Percentiles rank a stretch among this genome's conserved stretches.
Conservation (phyloP, 2,888 invertebrate genomes). For the Cosmorhoe ocellata region DNA sequence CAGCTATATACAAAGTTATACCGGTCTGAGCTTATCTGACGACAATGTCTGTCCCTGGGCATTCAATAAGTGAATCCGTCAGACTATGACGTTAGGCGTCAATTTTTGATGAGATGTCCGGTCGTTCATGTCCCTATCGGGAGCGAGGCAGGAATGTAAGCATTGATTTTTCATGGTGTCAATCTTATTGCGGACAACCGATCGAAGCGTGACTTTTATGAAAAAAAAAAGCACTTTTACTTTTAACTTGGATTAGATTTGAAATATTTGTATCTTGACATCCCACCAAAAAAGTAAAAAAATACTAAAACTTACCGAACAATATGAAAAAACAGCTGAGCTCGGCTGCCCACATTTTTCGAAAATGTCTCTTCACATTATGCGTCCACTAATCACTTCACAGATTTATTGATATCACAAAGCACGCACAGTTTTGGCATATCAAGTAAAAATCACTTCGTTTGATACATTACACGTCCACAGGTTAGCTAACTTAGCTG, state of each 20-base stretch:
- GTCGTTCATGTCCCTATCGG: conserved; percentile 16
- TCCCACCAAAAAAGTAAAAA: too few relatives aligned
- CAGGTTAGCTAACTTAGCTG: background rate
- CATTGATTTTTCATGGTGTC: conserved; percentile 30
- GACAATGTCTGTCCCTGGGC: background rate
- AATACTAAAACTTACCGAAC: conserved; percentile 76
- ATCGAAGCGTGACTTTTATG: conserved; percentile 6
- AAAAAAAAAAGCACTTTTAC: conserved; percentile 1
- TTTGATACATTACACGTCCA: conserved; percentile 3
- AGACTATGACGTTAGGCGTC: conserved; percentile 14
- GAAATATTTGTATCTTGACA: too few relatives aligned
- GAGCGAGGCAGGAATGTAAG: conserved; percentile 15
- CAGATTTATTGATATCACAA: conserved; percentile 38
- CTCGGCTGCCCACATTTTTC: conserved; percentile 74
- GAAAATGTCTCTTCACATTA: conserved; percentile 62
- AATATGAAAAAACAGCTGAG: conserved; percentile 74
- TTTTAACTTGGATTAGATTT: too few relatives aligned
- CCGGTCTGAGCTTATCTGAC: background rate
- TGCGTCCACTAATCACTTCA: conserved; percentile 57
- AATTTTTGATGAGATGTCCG: conserved; percentile 23
- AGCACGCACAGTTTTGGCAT: conserved; percentile 34
- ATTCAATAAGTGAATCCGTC: conserved; percentile 4
- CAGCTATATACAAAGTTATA: too few relatives aligned
- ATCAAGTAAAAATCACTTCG: conserved; percentile 24
- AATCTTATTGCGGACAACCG: conserved; percentile 22